These are phyloP conservation scores for Pygmarrhopalites habei DNA, from an alignment of 1,140 invertebrate species.

Conservation along the genomic window DNA sequence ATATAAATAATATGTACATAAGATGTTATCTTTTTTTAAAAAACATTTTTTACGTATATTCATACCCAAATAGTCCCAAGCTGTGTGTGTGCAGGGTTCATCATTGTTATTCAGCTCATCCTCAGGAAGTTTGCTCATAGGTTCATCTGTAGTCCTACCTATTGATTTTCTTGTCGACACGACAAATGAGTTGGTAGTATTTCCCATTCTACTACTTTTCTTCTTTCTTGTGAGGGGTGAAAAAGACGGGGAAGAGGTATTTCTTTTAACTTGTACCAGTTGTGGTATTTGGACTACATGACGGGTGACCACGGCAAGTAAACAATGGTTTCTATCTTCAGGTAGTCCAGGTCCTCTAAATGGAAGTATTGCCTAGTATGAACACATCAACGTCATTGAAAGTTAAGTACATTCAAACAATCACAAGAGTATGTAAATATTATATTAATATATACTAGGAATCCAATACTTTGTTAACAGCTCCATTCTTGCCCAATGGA, in stretches of 20 bases:
- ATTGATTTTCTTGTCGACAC: background rate
- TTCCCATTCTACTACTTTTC: too few relatives aligned
- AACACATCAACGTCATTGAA: too few relatives aligned
- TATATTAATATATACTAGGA: conserved; percentile 50
- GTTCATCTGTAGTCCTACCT: too few relatives aligned
- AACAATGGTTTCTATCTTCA: conserved; percentile 32
- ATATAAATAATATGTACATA: too few relatives aligned
- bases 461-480: conserved; percentile 40
- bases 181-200: too few relatives aligned
- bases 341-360: conserved; percentile 52
- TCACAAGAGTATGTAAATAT: conserved; percentile 25
- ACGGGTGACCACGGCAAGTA: conserved; percentile 32
- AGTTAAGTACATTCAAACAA: too few relatives aligned
- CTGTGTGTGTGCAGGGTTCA: too few relatives aligned
- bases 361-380: conserved; percentile 35
- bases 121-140: too few relatives aligned
- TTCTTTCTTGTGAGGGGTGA: background rate
- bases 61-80: too few relatives aligned
- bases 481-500: conserved; percentile 63
- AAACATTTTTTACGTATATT: too few relatives aligned
- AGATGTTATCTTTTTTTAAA: too few relatives aligned
- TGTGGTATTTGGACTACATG: conserved; percentile 10
- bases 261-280: conserved; percentile 3
- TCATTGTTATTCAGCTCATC: too few relatives aligned
- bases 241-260: background rate